phyloP scores from a whole-genome alignment of 2,113 vertebrate genomes.

The Pholis gunnellus region DNA sequence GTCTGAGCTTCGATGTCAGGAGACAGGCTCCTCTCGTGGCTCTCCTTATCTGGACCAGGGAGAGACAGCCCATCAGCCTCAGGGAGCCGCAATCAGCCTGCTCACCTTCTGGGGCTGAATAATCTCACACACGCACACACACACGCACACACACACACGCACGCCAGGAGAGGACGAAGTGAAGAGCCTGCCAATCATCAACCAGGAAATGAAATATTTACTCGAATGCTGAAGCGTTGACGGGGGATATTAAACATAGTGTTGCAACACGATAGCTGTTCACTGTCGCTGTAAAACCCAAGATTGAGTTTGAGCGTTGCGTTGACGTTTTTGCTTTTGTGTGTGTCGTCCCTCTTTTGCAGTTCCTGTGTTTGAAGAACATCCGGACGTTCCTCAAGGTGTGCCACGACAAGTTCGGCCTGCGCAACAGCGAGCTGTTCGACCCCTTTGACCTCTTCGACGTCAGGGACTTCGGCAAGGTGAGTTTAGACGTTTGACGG shows the following conservation, averaged over 20 bases:
- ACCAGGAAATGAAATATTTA: slow-evolving; percentile 70
- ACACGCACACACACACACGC: too few relatives aligned
- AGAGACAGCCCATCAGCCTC: slow-evolving; percentile 27
- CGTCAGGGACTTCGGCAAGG: slow-evolving; percentile 98
- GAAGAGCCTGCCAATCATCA: slow-evolving; percentile 49
- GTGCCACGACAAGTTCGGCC: slow-evolving; percentile 95
- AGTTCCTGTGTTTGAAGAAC: slow-evolving; percentile 99
- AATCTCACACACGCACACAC: slow-evolving; percentile 37
- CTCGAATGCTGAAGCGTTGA: slow-evolving; percentile 13
- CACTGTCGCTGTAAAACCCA: background rate
- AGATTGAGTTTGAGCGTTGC: background rate
- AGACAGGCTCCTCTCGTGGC: slow-evolving; percentile 22
- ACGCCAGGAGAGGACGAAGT: slow-evolving; percentile 48
- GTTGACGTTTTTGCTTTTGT: background rate
- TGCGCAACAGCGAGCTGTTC: slow-evolving; percentile 96
- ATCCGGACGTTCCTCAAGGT: slow-evolving; percentile 97
- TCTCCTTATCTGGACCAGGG: slow-evolving; percentile 49
- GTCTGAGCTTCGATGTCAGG: slow-evolving; percentile 15
- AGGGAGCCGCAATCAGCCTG: slow-evolving; percentile 18
- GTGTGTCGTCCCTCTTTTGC: slow-evolving; percentile 16
- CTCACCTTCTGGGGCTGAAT: slow-evolving; percentile 43
- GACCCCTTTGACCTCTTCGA: slow-evolving; percentile 99
- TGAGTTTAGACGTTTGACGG: slow-evolving; percentile 75
- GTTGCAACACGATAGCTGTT: background rate
- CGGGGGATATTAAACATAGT: slow-evolving; percentile 7